Base-by-base conservation (phyloP, 2,113 vertebrate genomes). In the Corynorhinus townsendii region DNA sequence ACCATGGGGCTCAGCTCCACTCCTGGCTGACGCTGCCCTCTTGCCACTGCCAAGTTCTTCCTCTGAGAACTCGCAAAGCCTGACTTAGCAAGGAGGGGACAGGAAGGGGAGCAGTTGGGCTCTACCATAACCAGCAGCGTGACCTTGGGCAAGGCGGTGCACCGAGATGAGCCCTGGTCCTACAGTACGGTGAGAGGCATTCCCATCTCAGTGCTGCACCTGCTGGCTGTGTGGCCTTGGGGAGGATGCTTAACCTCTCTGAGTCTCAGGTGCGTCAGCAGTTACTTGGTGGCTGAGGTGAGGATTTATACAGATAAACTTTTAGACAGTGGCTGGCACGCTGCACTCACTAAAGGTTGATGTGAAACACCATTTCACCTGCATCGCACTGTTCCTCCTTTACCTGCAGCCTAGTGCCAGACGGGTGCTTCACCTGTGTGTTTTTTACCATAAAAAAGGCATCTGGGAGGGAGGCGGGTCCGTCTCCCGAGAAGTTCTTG, bases 21-120 rank as follows among this genome's bases (percentile, higher is more conserved):
- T 35, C 86, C 11, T 17, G 2, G 64, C 43, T 26, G 7, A 30
- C 8, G 17, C 72, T 45, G 47, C 22, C 8, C 38, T 54, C n/a
- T 68, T 49, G 4, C 71, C 35, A 47, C 2, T 49, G 45, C 56
- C 71, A 84, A 68, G 43, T 64, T 91, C 92, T 79, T 71, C 82
- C 64, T n/a, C 22, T 71, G 9, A 71, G 82, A 92, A 72, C 2
- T 56, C 72, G 45, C 73, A 64, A 52, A 22, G 69, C 22, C 26
- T 84, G 26, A 76, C 43, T 3, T 59, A 56, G 33, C 47, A 90
- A 73, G 52, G 11, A 28, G 38, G 40, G 49, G 49, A n/a, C 11
- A 33, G 76, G 45, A 26, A 4, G 15, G 5, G 28, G 0, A 7
- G 26, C 2, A 30, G n/a, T 12, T 11, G n/a, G 77, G 45, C 33